These are phyloP conservation scores for Oryzias javanicus DNA, from an alignment of 2,113 vertebrate genomes.

Conservation along the genomic window DNA sequence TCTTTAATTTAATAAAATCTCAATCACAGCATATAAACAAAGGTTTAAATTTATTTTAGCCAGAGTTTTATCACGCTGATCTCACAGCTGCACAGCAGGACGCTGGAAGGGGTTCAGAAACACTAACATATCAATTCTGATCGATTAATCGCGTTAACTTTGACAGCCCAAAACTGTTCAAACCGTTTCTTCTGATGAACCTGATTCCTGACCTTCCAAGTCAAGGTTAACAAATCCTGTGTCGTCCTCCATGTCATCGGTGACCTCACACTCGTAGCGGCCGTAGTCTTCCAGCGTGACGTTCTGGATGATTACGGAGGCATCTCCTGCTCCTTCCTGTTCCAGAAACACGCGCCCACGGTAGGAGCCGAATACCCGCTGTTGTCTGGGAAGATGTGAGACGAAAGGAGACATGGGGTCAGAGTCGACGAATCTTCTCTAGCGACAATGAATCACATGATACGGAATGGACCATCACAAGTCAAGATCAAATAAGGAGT, in stretches of 20 bases:
- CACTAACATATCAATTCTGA: too few relatives aligned
- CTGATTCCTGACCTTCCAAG: slow-evolving; percentile 83
- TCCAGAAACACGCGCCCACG: slow-evolving; percentile 85
- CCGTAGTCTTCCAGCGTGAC: slow-evolving; percentile 94
- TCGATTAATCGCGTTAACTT: too few relatives aligned
- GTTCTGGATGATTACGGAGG: slow-evolving; percentile 90
- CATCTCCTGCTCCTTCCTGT: slow-evolving; percentile 81
- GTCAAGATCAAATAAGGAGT: background rate
- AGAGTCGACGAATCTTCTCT: too few relatives aligned
- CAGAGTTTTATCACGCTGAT: too few relatives aligned
- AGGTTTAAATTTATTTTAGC: too few relatives aligned
- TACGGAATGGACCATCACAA: too few relatives aligned
- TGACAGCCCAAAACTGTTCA: background rate
- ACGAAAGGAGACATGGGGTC: too few relatives aligned
- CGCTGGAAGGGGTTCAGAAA: too few relatives aligned
- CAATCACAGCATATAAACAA: too few relatives aligned
- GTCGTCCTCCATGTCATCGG: slow-evolving; percentile 92
- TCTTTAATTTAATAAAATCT: too few relatives aligned
- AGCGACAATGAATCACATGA: too few relatives aligned
- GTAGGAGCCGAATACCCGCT: slow-evolving; percentile 84
- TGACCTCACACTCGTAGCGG: slow-evolving; percentile 94
- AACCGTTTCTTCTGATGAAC: background rate
- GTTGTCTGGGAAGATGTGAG: slow-evolving; percentile 59
- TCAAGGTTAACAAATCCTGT: slow-evolving; percentile 92
- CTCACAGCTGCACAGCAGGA: too few relatives aligned